Conservation (phyloP, 2,113 vertebrate genomes). For the Rostratula benghalensis region DNA sequence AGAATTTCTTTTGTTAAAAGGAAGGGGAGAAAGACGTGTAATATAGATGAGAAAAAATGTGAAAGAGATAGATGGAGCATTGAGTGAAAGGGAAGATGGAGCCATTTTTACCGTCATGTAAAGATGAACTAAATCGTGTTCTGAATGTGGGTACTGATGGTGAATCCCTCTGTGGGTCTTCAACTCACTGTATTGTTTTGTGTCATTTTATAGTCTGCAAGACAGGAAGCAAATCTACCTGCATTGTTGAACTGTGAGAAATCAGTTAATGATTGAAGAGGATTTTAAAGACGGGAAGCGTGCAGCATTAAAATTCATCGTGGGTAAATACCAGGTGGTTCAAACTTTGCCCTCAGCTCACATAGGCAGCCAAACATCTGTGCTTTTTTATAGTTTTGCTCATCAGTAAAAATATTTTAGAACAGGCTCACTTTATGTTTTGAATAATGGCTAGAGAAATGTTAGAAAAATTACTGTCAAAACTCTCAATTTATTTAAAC, state of each 20-base stretch:
- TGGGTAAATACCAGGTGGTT: neutral
- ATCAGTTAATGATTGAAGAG: constrained; percentile 10
- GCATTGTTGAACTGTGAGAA: neutral
- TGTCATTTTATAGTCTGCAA: neutral
- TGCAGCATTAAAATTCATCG: neutral
- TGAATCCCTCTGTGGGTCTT: neutral
- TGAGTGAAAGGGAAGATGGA: neutral
- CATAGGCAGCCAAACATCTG: neutral
- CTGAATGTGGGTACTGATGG: neutral
- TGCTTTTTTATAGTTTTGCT: neutral
- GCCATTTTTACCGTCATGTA: neutral
- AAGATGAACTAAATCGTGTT: neutral
- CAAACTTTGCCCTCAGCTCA: neutral
- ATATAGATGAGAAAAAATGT: neutral
- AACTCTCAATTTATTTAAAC: neutral
- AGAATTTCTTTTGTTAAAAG: neutral
- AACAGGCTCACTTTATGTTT: neutral
- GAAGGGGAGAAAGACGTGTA: neutral
- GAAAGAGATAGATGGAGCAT: neutral
- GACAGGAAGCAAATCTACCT: neutral
- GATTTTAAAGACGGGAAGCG: neutral
- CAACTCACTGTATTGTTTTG: neutral
- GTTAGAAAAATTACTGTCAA: neutral
- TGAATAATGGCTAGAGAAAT: neutral
- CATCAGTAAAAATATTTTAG: neutral